Base-by-base conservation (phyloP, 2,888 invertebrate species). In the Erebia palarica region DNA sequence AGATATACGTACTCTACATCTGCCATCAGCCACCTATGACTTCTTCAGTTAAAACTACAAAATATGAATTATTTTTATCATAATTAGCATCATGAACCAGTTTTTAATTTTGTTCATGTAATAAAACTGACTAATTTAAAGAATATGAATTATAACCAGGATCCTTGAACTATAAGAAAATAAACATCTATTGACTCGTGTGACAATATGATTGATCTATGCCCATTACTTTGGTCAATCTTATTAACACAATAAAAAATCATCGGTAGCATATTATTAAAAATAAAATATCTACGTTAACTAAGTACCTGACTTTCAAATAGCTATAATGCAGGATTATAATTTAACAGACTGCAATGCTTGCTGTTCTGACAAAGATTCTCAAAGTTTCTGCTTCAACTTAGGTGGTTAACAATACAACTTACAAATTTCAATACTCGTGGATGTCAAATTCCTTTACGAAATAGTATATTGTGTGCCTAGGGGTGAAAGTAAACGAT, bases 91-190 rank as follows among this genome's bases (percentile, higher is more conserved):
- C 47, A 49, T 70, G 65, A 68, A 61, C 65, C 27, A 65, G 70
- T 70, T 61, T 68, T 21, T 70, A 49, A 65, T 68, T 69, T 68
- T 9, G 55, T 42, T 70, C 10, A 53, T 61, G 57, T 65, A 65
- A 70, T 51, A 21, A 58, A 58, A 61, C 49, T n/a, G 14, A 53
- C 27, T 65, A 53, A 18, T 65, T 57, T 21, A 44, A 58, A 57
- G 27, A 58, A 61, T 68, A 70, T 68, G 55, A 68, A 70, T 70
- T 70, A 70, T 70, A 64, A 64, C 55, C 18, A 59, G 47, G 21
- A 59, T 71, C 64, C 71, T 71, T 73, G 71, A 73, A 69, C 68
- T 73, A 69, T 71, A 66, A 71, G 53, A 66, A 65, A 64, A 44
- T 58, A n/a, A 49, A 57, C 63, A 73, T 69, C 57, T 66, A 61